These are phyloP conservation scores for Scolopax bukidnonensis DNA, from an alignment of 2,797 vertebrate genomes.

Conservation along the genomic window DNA sequence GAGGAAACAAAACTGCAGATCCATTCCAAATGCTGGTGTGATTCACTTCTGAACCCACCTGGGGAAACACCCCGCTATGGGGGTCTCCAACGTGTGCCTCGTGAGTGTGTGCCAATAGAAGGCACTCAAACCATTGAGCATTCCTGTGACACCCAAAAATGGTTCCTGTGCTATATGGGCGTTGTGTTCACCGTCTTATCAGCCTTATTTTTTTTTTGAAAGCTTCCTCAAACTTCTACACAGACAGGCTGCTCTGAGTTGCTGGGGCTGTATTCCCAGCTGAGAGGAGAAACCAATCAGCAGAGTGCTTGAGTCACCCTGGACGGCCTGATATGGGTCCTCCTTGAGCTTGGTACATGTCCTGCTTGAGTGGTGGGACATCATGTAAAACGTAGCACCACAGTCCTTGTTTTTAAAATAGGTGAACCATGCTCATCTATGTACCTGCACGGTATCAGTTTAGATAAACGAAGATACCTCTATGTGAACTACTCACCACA, in stretches of 20 bases:
- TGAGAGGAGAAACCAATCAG: neutral
- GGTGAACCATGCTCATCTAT: neutral
- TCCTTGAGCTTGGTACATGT: neutral
- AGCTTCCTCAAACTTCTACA: neutral
- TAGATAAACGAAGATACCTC: neutral
- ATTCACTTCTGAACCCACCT: neutral
- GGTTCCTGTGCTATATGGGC: neutral
- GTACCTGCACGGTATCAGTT: neutral
- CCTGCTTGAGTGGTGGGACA: neutral
- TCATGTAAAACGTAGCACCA: neutral
- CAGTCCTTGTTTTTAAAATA: neutral
- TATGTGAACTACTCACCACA: neutral
- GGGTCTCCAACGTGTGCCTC: fast-evolving
- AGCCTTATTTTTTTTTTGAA: neutral
- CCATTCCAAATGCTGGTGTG: neutral
- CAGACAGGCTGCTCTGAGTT: neutral
- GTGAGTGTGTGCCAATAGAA: neutral
- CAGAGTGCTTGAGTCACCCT: neutral
- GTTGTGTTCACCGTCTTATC: neutral
- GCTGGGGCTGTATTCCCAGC: fast-evolving
- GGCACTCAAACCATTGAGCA: neutral
- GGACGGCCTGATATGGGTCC: neutral
- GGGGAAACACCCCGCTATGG: neutral
- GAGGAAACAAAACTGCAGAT: neutral
- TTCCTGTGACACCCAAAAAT: neutral